Evolutionary conservation across 2,797 vertebrate genomes (phyloP).

Genomic region (Tenualosa ilisha): DNA sequence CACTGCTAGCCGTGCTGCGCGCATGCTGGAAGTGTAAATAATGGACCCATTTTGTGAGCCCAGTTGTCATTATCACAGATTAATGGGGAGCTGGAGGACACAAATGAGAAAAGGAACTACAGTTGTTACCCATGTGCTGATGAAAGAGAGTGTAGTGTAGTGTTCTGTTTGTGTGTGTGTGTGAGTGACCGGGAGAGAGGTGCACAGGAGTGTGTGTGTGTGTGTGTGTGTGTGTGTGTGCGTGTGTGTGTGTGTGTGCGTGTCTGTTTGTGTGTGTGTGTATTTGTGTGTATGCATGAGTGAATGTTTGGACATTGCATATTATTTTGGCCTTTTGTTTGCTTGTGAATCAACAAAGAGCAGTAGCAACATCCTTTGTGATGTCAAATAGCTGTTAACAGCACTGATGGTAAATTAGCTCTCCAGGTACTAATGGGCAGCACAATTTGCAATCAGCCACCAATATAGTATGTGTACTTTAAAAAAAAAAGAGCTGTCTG

Average conservation of each 20-base stretch:
- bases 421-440: not conserved
- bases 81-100: conserved; percentile 16
- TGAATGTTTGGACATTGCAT: conserved; percentile 12
- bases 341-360: conserved; percentile 5
- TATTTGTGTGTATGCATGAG: not conserved
- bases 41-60: not conserved
- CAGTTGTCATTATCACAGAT: not conserved
- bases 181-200: not conserved
- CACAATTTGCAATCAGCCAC: conserved; percentile 10
- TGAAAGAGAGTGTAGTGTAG: not conserved
- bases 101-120: not conserved
- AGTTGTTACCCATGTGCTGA: conserved; percentile 7
- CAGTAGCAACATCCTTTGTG: not conserved
- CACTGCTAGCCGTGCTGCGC: not conserved
- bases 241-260: not conserved
- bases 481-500: not conserved
- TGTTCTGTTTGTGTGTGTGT: not conserved
- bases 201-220: not conserved
- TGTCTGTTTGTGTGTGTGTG: not conserved
- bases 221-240: not conserved
- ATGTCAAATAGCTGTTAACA: not conserved
- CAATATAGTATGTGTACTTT: not conserved
- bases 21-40: not conserved
- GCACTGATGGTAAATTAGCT: not conserved
- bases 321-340: conserved; percentile 3